phyloP scores from a whole-genome alignment of 2,888 invertebrate species.

The Chrysina gloriosa region DNA sequence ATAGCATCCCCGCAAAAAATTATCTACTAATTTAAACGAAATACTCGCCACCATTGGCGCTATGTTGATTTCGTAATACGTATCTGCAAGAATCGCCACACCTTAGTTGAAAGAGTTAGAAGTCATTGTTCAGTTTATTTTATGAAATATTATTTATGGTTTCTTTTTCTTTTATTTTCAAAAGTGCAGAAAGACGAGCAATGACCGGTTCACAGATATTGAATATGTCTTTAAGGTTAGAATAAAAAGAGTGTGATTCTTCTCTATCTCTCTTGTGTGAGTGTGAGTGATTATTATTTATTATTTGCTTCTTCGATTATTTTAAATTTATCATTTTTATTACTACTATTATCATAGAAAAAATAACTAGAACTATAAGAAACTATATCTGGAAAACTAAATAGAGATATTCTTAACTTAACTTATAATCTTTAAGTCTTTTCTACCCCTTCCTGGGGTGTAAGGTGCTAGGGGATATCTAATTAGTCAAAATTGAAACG shows the following conservation, averaged over 20 bases:
- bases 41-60: too few species aligned
- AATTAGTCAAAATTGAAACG: too few species aligned
- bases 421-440: too few species aligned
- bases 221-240: slow-evolving; percentile 80
- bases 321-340: slow-evolving; percentile 22
- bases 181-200: slow-evolving; percentile 63
- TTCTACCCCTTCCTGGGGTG: too few species aligned
- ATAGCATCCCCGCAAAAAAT: too few species aligned
- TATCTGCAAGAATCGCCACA: too few species aligned
- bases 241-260: slow-evolving; percentile 33
- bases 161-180: slow-evolving; percentile 47
- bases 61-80: too few species aligned
- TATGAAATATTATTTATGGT: slow-evolving; percentile 25
- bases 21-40: too few species aligned
- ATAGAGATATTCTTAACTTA: too few species aligned
- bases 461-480: too few species aligned
- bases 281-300: slow-evolving; percentile 36
- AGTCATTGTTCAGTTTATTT: slow-evolving; percentile 10
- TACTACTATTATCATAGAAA: slow-evolving; percentile 16
- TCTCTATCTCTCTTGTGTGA: slow-evolving; percentile 31
- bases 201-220: slow-evolving; percentile 81
- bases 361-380: slow-evolving; percentile 18
- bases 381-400: too few species aligned
- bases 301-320: slow-evolving; percentile 36
- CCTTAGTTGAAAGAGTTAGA: too few species aligned